Evolutionary conservation across 2,797 vertebrate species (phyloP), one percentile per base, ranked within the genome.

Genomic region (Passerculus sandwichensis): DNA sequence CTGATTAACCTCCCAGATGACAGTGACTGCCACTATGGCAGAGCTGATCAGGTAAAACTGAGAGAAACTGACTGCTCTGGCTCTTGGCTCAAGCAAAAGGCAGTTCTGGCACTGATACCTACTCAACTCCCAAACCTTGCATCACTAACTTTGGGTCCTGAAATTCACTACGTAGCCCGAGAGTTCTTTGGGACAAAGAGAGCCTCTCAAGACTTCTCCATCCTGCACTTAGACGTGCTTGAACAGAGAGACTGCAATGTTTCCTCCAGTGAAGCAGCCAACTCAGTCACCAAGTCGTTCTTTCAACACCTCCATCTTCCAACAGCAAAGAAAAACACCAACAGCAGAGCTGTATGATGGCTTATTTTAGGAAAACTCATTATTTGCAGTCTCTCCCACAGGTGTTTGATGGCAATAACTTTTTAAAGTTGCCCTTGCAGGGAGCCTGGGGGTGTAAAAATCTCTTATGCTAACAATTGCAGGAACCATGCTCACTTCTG

Each of bases 331-430:
- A 79, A 91, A 93, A 95, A 71, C 23, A 83, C 62, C 70, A 78
- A 75, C 85, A 95, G 85, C 89, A 93, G 92, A 60, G 54, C 65
- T 67, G 11, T 61, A 64, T 2, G 1, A 71, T 2, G 4, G 80
- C 38, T 74, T 89, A 91, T 80, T 85, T 88, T 80, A 83, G 66
- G 69, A 96, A 85, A 80, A 69, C 36, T 87, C 6, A 4, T 80
- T 93, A 89, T 80, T 88, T 87, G 40, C 60, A 80, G 59, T 65
- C 82, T 72, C 57, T 89, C 66, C 66, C 85, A 93, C 79, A 92
- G 82, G 79, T 94, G 82, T 84, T 78, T 45, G 66, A 91, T n/a
- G 44, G 79, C 48, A 93, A 78, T 27, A 80, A 82, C 78, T 94
- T 81, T 89, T 78, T 56, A 60, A 84, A 83, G 77, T 15, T 72